Evolutionary conservation across 2,797 vertebrate genomes (phyloP).

Genomic region (Orestias chungarensis): DNA sequence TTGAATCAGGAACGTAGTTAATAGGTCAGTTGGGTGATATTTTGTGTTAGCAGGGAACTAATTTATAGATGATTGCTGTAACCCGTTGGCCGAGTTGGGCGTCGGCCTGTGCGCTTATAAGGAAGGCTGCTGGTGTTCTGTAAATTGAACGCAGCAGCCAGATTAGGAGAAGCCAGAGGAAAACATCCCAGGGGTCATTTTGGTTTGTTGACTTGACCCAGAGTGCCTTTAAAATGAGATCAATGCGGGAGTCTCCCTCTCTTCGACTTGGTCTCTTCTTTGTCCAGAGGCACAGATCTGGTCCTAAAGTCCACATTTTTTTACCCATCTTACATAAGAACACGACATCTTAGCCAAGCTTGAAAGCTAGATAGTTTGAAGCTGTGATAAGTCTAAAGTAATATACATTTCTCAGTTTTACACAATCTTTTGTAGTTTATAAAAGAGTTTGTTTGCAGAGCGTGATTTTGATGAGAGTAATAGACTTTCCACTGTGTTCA

Average conservation of each 20-base stretch:
- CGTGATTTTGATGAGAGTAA: too few species aligned
- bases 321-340: conserved; percentile 49
- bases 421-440: conserved; percentile 34
- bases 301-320: conserved; percentile 36
- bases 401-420: conserved; percentile 12
- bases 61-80: not conserved
- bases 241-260: conserved; percentile 56
- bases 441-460: conserved; percentile 29
- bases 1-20: not conserved
- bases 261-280: conserved; percentile 28
- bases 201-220: conserved; percentile 16
- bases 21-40: not conserved
- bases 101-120: conserved; percentile 64
- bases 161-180: conserved; percentile 55
- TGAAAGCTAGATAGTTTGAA: conserved; percentile 7
- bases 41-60: not conserved
- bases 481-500: too few species aligned
- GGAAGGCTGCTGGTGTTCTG: conserved; percentile 25
- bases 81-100: not conserved
- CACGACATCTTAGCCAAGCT: conserved; percentile 23
- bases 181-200: conserved; percentile 24
- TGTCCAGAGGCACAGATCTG: conserved; percentile 25
- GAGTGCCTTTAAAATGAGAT: conserved; percentile 53
- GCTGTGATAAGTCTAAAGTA: conserved; percentile 18
- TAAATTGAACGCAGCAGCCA: conserved; percentile 30